Evolutionary conservation across 2,797 vertebrate species (phyloP), one percentile per base, ranked within the genome.

Genomic region (Tapera naevia): DNA sequence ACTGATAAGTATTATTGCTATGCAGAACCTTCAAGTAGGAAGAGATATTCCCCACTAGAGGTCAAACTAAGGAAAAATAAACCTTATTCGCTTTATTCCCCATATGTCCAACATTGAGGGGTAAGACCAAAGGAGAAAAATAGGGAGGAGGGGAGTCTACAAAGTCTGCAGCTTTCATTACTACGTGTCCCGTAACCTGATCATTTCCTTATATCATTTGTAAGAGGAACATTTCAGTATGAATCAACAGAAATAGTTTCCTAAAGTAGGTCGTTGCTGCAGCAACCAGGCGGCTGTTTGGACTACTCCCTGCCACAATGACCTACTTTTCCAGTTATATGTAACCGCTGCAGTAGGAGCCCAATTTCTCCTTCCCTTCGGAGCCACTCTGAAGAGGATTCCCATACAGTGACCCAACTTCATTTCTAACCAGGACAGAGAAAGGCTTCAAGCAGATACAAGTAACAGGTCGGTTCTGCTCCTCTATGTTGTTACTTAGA

Each of bases 181-280:
- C 73, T 84, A n/a, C 57, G 0, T 23, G 69, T 80, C 70, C 95
- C 70, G 95, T 78, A 92, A 82, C 69, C 48, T 18, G 43, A 80
- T 76, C 89, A 48, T 73, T 97, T 97, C 96, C 95, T 97, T 96
- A 94, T 86, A 93, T 80, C 75, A 56, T 65, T 97, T 97, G 95
- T 89, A 97, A 96, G 94, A 94, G 89, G 96, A 97, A 97, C 90
- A 95, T 96, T 97, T 97, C 97, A 97, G 96, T 96, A 97, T 98
- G 97, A 98, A 98, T 98, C 97, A 97, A 98, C 97, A 98, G 95
- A 96, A 97, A 97, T 95, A 96, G 97, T 98, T 98, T 95, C 96
- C 93, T 94, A 97, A 98, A 98, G 96, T 98, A 98, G 98, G 98
- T 98, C 98, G 97, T 97, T 96, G 96, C 98, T 97, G 96, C 97